A percentile compares a stretch with the other conserved stretches of the same genome.
phyloP scores from a whole-genome alignment of 2,888 invertebrate species.

The Drosophila testacea region DNA sequence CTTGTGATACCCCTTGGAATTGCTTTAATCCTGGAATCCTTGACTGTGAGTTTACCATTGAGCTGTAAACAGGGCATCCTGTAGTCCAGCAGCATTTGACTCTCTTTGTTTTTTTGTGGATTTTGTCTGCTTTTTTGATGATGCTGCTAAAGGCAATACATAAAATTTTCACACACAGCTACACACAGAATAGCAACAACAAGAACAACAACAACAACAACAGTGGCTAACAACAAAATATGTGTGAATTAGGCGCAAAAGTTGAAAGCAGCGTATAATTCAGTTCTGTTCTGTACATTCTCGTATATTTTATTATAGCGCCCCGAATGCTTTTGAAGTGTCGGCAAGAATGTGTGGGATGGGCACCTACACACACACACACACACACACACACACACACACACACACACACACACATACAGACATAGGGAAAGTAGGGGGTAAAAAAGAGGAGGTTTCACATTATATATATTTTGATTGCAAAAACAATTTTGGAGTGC shows the following conservation, averaged over 20 bases:
- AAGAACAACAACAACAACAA: slow-evolving; percentile 26
- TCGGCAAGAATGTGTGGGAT: slow-evolving; percentile 50
- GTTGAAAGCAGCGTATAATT: slow-evolving; percentile 72
- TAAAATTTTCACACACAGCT: slow-evolving; percentile 69
- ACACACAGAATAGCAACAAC: slow-evolving; percentile 31
- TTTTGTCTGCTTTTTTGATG: slow-evolving; percentile 61
- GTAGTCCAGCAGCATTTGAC: background rate
- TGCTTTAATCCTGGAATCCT: no score
- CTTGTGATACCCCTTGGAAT: no score
- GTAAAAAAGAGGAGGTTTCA: background rate
- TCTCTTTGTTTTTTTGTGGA: slow-evolving; percentile 12
- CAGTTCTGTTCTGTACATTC: slow-evolving; percentile 40
- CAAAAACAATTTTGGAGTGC: slow-evolving; percentile 60
- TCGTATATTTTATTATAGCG: slow-evolving; percentile 61
- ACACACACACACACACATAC: slow-evolving; percentile 4
- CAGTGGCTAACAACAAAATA: slow-evolving; percentile 40
- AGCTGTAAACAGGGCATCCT: background rate
- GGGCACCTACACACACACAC: slow-evolving; percentile 34
- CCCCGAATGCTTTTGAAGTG: slow-evolving; percentile 70
- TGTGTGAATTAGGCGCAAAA: slow-evolving; percentile 80
- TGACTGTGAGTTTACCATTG: no score
- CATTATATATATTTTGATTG: slow-evolving; percentile 39
- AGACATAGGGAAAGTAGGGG: slow-evolving; percentile 6
- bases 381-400: slow-evolving; percentile 24
- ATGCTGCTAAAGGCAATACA: slow-evolving; percentile 76